phyloP scores from a whole-genome alignment of 2,888 invertebrate species.

The Pammene fasciana region DNA sequence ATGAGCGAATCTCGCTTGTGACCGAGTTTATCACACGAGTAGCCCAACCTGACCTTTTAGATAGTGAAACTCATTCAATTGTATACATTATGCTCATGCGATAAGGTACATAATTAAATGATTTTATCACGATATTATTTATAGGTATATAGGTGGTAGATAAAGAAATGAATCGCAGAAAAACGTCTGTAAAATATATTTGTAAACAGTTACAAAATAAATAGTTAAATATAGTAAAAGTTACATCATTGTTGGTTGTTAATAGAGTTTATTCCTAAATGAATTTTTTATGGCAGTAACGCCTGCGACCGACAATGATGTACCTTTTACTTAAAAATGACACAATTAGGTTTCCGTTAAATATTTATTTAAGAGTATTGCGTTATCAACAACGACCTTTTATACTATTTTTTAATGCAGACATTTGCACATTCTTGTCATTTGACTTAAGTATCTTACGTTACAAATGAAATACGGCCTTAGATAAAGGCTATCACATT shows the following conservation, averaged over 20 bases:
- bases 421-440: not conserved
- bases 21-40: conserved; percentile 20
- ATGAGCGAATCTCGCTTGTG: conserved; percentile 8
- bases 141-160: conserved; percentile 4
- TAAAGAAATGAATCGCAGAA: conserved; percentile 15
- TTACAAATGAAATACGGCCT: not conserved
- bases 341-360: not conserved
- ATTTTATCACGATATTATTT: not conserved
- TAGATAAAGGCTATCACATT: conserved; percentile 25
- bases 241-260: no score
- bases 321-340: no score
- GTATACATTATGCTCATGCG: not conserved
- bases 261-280: no score
- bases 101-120: not conserved
- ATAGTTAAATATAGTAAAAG: no score
- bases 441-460: not conserved
- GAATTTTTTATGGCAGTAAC: no score
- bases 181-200: conserved; percentile 23
- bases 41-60: conserved; percentile 34
- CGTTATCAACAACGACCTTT: not conserved
- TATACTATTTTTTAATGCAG: not conserved
- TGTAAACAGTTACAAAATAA: conserved; percentile 1
- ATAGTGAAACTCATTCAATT: conserved; percentile 16
- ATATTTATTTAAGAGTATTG: conserved; percentile 20
- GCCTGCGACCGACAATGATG: no score